phyloP scores from a whole-genome alignment of 2,113 vertebrate species.

The Atractosteus spatula region DNA sequence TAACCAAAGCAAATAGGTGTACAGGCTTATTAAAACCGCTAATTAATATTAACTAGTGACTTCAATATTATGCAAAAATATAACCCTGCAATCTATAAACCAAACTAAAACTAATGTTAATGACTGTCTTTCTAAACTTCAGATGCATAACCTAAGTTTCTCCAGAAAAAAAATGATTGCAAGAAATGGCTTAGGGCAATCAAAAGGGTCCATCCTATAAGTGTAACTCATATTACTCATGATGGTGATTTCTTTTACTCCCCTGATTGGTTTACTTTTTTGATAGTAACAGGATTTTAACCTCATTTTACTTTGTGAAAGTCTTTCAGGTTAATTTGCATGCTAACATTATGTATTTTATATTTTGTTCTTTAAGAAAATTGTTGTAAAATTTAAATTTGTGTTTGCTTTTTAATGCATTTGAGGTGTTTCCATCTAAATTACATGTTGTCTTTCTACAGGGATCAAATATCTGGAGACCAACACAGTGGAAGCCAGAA shows the following conservation, averaged over 20 bases:
- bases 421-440: slow-evolving; percentile 26
- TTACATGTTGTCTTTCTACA: slow-evolving; percentile 37
- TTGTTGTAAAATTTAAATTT: slow-evolving; percentile 18
- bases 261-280: slow-evolving; percentile 99
- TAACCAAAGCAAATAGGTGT: slow-evolving; percentile 82
- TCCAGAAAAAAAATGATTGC: slow-evolving; percentile 55
- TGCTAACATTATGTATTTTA: slow-evolving; percentile 41
- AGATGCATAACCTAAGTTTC: slow-evolving; percentile 79
- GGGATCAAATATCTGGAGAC: slow-evolving; percentile 41
- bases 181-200: slow-evolving; percentile 71
- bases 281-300: slow-evolving; percentile 79
- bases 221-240: slow-evolving; percentile 70
- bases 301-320: slow-evolving; percentile 38
- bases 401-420: slow-evolving; percentile 6
- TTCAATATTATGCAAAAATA: slow-evolving; percentile 79
- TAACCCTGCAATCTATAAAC: slow-evolving; percentile 87
- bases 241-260: slow-evolving; percentile 76
- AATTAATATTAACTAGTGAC: slow-evolving; percentile 91
- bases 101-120: slow-evolving; percentile 90
- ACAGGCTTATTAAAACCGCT: slow-evolving; percentile 82
- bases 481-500: slow-evolving; percentile 25
- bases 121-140: slow-evolving; percentile 84
- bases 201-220: slow-evolving; percentile 71
- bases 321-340: slow-evolving; percentile 42
- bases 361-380: slow-evolving; percentile 10